These are phyloP conservation scores for Lagopus muta DNA, from an alignment of 2,113 vertebrate genomes.

Conservation along the genomic window DNA sequence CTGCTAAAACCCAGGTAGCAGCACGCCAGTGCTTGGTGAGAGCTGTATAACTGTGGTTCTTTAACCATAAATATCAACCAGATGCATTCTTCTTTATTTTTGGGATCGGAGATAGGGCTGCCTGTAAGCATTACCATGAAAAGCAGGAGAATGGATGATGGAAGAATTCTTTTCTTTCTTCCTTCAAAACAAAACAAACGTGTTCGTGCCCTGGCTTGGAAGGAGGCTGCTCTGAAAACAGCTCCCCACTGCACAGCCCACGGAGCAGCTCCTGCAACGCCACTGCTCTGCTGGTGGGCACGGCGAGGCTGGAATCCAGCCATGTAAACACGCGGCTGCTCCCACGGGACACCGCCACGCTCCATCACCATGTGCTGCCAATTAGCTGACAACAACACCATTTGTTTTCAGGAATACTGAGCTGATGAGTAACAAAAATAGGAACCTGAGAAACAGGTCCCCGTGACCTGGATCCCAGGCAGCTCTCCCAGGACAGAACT, in stretches of 20 bases:
- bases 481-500: slow-evolving; percentile 38
- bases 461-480: slow-evolving; percentile 29
- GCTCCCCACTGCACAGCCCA: background rate
- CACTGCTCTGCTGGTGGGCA: background rate
- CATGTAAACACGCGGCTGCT: background rate
- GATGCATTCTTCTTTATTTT: background rate
- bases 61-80: background rate
- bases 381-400: background rate
- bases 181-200: background rate
- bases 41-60: background rate
- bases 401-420: slow-evolving; percentile 70
- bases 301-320: background rate
- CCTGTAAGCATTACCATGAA: background rate
- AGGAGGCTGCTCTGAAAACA: background rate
- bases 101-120: background rate
- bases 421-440: slow-evolving; percentile 60
- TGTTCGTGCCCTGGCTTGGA: background rate
- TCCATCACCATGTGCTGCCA: background rate
- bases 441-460: slow-evolving; percentile 64
- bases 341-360: background rate
- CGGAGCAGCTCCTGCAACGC: background rate
- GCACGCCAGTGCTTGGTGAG: background rate
- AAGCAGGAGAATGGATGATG: background rate
- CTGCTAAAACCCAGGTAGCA: background rate
- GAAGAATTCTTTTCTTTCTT: background rate